phyloP scores from a whole-genome alignment of 2,797 vertebrate species.

The Hapalemur alaotrensis region DNA sequence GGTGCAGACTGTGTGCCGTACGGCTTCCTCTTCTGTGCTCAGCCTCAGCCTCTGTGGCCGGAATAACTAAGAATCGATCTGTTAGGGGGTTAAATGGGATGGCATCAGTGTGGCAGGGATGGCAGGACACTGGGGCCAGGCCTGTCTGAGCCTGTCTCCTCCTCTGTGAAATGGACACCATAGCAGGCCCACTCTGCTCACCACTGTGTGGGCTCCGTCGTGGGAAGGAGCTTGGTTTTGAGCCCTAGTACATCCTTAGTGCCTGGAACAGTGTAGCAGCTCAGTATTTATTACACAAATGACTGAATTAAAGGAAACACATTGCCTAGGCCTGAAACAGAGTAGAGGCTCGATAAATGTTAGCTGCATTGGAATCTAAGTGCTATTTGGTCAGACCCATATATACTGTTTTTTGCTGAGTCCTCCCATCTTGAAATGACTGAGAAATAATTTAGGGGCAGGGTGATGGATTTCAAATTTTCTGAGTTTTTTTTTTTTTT shows the following conservation, averaged over 20 bases:
- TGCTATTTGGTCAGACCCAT: neutral
- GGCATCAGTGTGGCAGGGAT: fast-evolving
- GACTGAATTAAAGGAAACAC: neutral
- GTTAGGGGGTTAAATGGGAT: neutral
- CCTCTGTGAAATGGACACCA: neutral
- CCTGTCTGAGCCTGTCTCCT: neutral
- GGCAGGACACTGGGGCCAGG: neutral
- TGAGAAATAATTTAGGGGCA: neutral
- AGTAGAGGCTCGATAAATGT: neutral
- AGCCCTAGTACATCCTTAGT: neutral
- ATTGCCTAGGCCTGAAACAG: neutral
- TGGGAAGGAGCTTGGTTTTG: neutral
- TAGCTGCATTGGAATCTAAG: neutral
- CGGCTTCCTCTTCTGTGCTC: neutral
- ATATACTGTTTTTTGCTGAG: neutral
- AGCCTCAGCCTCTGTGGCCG: neutral
- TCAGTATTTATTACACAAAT: neutral
- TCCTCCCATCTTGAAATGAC: neutral
- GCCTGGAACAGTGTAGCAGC: neutral
- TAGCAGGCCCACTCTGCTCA: neutral
- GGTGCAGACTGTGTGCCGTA: neutral
- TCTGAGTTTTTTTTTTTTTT: neutral
- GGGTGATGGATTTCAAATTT: neutral
- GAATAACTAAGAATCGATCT: no score
- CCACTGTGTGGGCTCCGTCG: neutral